Evolutionary conservation across 2,113 vertebrate genomes (phyloP), one percentile per base, ranked within the genome.

Genomic region (Echinops telfairi): DNA sequence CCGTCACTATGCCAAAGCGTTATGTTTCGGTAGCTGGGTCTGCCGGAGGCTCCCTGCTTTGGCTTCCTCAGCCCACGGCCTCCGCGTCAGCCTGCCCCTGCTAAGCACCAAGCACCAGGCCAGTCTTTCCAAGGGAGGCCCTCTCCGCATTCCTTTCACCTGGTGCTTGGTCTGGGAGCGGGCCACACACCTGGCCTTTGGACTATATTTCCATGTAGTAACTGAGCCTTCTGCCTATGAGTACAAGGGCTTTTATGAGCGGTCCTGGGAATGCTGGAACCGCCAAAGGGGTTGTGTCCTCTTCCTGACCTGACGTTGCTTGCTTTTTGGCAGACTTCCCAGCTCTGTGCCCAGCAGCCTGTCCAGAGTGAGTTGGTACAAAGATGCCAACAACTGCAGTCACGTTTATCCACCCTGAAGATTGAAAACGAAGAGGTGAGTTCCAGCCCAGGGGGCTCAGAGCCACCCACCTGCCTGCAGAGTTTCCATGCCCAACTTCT

Each of bases 391-490:
- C 99, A 99, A 83, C 96, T 99, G 83, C 99, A 99, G 97, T 99
- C 98, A 29, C 98, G 99, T 0, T 96, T 99, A 78, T 99, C 99
- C 10, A 99, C 99, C 0, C 98, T 99, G 11, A 99, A 98, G 97
- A 99, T 99, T 36, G 99, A 99, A 96, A 99, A 99, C 0, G 99
- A 99, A 75, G 99, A 99, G 99, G 99, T 99, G 89, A 97, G 98
- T 91, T 88, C 62, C 75, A 43, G 36, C 70, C 23, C 23, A 25
- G 20, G 43, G 79, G 64, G 6, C 71, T 77, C 38, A 62, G 66
- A 94, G 88, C 75, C 62, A 68, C 40, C 71, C 71, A 43, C 47
- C 33, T 14, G 47, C 47, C 47, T 53, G 47, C 12, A 53, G 73
- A 17, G 71, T 73, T 81, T 83, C 86, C 80, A 77, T 76, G 27